phyloP scores from a whole-genome alignment of 2,888 invertebrate genomes.

The Rhorus exstirpatorius region DNA sequence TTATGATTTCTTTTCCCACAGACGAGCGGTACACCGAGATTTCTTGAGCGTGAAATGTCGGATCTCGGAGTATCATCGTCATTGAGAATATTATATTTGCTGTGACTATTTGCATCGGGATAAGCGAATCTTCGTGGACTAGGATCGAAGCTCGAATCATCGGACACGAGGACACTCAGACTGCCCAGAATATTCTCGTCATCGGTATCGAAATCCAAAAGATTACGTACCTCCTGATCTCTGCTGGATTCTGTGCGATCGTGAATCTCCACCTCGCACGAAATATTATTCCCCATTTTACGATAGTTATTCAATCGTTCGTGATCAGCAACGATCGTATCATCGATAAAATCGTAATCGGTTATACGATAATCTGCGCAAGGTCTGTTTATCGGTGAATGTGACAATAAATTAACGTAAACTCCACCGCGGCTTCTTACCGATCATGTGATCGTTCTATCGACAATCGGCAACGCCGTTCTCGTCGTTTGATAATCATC shows the following conservation, averaged over 20 bases:
- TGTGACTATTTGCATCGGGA: conserved; percentile 76
- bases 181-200: conserved; percentile 70
- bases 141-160: conserved; percentile 64
- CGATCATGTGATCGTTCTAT: conserved; percentile 78
- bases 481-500: background rate
- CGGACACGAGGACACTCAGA: conserved; percentile 61
- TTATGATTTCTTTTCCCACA: conserved; percentile 75
- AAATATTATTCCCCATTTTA: conserved; percentile 1
- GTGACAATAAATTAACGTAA: conserved; percentile 78
- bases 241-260: conserved; percentile 54
- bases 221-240: conserved; percentile 64
- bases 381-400: conserved; percentile 80
- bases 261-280: conserved; percentile 56
- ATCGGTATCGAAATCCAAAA: conserved; percentile 71
- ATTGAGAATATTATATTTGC: conserved; percentile 72
- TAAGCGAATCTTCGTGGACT: conserved; percentile 69
- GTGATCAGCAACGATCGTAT: conserved; percentile 50
- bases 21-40: conserved; percentile 67
- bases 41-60: conserved; percentile 53
- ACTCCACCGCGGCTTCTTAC: conserved; percentile 75
- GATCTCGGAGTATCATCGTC: conserved; percentile 68
- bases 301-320: background rate
- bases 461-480: background rate
- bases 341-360: conserved; percentile 76
- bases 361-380: conserved; percentile 77